Percentiles rank a stretch among this genome's conserved stretches.
These are phyloP conservation scores for Melanotaenia duboulayi DNA, from an alignment of 2,113 vertebrate genomes.

Conservation along the genomic window DNA sequence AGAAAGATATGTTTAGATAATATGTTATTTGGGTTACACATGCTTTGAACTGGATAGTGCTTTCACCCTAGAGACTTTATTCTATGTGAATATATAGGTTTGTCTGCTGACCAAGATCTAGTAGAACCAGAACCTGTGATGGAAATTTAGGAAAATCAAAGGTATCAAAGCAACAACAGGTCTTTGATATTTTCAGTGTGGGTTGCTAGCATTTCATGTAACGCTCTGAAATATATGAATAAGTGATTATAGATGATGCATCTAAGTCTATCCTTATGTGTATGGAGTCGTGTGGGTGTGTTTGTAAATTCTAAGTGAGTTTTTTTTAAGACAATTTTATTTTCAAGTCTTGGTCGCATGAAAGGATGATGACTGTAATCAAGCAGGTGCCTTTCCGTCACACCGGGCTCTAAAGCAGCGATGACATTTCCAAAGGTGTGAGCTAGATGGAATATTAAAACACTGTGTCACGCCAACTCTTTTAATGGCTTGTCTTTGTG, in stretches of 20 bases:
- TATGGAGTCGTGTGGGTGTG: not conserved
- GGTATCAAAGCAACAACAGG: conserved; percentile 16
- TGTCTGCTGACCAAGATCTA: not conserved
- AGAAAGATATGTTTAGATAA: not conserved
- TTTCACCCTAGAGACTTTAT: conserved; percentile 1
- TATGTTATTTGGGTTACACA: not conserved
- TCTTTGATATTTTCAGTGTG: conserved; percentile 12
- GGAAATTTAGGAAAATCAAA: not conserved
- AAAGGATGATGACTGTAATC: conserved; percentile 75
- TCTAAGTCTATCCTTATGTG: conserved; percentile 3
- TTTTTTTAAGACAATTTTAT: conserved; percentile 31
- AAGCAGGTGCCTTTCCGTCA: conserved; percentile 56
- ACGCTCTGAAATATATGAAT: conserved; percentile 10
- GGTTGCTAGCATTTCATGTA: not conserved
- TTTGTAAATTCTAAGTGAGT: conserved; percentile 18
- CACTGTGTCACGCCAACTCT: conserved; percentile 61
- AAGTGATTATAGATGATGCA: conserved; percentile 24
- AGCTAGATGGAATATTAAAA: conserved; percentile 71
- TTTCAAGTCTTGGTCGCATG: conserved; percentile 33
- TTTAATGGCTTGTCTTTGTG: conserved; percentile 73
- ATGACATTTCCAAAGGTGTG: conserved; percentile 73
- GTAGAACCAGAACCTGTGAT: not conserved
- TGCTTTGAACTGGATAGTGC: not conserved
- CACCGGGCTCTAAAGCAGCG: conserved; percentile 45
- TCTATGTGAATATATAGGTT: not conserved